Conservation (phyloP, 2,888 invertebrate genomes). For the Megalurothrips usitatus region DNA sequence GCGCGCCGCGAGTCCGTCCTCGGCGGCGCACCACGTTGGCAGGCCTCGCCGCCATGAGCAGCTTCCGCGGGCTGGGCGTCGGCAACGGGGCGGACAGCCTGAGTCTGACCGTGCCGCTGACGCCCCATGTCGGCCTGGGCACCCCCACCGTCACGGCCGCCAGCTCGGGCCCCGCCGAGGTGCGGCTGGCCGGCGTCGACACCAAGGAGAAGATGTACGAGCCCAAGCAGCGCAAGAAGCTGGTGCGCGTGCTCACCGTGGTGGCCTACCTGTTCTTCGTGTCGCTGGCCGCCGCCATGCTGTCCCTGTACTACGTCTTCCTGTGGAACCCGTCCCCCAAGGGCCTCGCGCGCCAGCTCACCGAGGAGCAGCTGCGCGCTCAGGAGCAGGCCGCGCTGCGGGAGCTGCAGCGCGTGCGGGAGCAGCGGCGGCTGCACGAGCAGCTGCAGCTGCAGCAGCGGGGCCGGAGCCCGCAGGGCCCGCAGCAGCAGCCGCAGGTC, state of each 20-base stretch:
- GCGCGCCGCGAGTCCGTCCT: not conserved
- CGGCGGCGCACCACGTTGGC: not conserved
- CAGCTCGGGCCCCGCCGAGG: slow-evolving; percentile 52
- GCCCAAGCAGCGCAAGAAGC: slow-evolving; percentile 77
- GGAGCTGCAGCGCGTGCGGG: not conserved
- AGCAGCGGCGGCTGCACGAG: not conserved
- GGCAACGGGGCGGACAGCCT: not conserved
- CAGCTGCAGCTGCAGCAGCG: not conserved
- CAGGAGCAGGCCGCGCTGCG: not conserved
- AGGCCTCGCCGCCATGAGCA: slow-evolving; percentile 8
- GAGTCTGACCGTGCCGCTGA: slow-evolving; percentile 20
- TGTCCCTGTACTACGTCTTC: slow-evolving; percentile 90
- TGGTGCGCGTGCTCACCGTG: slow-evolving; percentile 86
- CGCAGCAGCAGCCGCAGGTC: not conserved
- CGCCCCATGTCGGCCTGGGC: not conserved
- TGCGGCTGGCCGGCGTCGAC: slow-evolving; percentile 62
- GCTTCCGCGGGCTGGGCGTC: not conserved
- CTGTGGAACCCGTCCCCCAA: slow-evolving; percentile 76
- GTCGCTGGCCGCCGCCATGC: slow-evolving; percentile 87
- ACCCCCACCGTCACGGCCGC: slow-evolving; percentile 1
- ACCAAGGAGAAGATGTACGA: slow-evolving; percentile 69
- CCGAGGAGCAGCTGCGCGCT: not conserved
- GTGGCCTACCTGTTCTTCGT: slow-evolving; percentile 91
- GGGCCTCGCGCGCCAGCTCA: not conserved
- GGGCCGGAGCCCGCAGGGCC: not conserved